Percentiles rank a stretch among this genome's conserved stretches.
These are phyloP conservation scores for Margarornis squamiger DNA, from an alignment of 2,797 vertebrate genomes.

Conservation along the genomic window DNA sequence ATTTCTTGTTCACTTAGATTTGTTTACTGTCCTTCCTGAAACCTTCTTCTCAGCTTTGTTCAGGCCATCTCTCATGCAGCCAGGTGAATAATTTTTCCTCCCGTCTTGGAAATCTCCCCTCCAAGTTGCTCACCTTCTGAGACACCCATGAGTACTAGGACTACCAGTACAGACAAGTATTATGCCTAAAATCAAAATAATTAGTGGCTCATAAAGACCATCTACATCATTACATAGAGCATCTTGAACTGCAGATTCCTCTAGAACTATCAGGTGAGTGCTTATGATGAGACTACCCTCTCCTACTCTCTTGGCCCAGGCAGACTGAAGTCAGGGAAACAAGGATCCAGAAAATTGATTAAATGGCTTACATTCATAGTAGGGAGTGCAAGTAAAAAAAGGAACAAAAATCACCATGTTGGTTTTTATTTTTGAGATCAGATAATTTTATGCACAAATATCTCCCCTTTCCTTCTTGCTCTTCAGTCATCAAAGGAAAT, in stretches of 20 bases:
- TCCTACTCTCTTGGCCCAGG: not conserved
- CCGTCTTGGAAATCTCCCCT: not conserved
- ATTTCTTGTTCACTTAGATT: not conserved
- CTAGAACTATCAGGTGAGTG: not conserved
- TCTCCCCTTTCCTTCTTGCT: not conserved
- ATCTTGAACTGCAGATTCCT: not conserved
- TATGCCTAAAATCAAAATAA: not conserved
- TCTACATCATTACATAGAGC: not conserved
- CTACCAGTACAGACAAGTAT: not conserved
- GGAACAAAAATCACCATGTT: not conserved
- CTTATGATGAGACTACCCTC: not conserved
- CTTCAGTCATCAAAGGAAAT: not conserved
- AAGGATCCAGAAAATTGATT: not conserved
- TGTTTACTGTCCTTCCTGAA: not conserved
- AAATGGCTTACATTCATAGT: not conserved
- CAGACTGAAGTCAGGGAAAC: not conserved
- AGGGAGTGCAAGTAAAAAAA: not conserved
- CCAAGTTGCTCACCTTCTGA: not conserved
- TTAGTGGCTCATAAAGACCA: not conserved
- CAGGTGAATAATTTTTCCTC: not conserved
- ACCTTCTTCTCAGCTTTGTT: not conserved
- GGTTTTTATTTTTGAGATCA: not conserved
- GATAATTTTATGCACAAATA: not conserved
- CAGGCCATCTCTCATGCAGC: rapidly evolving
- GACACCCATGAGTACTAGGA: not conserved